Conservation (phyloP, 2,888 invertebrate genomes). For the Leptothorax acervorum region DNA sequence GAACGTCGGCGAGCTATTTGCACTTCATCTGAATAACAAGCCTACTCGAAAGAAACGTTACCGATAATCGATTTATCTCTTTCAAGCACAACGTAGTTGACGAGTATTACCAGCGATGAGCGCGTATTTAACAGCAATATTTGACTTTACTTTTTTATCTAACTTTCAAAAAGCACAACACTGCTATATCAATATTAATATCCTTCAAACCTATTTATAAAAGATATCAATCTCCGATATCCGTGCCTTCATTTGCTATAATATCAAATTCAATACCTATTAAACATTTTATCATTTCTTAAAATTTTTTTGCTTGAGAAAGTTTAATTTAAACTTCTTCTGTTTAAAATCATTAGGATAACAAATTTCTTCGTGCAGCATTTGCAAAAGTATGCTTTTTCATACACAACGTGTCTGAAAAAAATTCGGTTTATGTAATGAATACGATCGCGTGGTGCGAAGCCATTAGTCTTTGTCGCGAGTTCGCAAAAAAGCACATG, state of each 20-base stretch:
- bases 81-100: background rate
- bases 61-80: background rate
- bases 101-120: background rate
- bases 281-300: background rate
- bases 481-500: background rate
- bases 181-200: background rate
- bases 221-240: background rate
- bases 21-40: background rate
- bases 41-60: background rate
- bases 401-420: background rate
- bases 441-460: background rate
- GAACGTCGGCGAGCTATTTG: background rate
- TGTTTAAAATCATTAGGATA: background rate
- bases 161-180: background rate
- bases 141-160: background rate
- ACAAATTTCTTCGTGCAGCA: background rate
- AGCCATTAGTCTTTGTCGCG: constrained; percentile 17
- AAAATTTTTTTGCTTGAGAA: background rate
- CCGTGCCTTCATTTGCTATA: background rate
- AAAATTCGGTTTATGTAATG: background rate
- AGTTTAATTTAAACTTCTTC: background rate
- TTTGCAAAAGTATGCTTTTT: background rate
- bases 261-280: background rate
- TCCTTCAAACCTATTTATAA: background rate
- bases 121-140: background rate